Conservation (phyloP, 2,113 vertebrate species). For the Cervus canadensis region DNA sequence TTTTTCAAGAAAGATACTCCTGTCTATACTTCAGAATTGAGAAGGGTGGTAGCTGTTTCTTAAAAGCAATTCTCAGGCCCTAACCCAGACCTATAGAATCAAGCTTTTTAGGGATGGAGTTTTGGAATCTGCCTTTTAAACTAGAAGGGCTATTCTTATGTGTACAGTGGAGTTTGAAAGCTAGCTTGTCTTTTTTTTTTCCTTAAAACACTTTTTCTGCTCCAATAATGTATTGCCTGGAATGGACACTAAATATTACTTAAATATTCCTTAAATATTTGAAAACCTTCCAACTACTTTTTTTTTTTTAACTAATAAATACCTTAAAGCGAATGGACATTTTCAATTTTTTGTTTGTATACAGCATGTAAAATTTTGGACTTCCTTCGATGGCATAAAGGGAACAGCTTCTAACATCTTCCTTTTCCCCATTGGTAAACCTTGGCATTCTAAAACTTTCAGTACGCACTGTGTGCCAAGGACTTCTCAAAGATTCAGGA, state of each 20-base stretch:
- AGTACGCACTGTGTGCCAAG: not conserved
- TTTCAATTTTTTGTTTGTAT: conserved; percentile 30
- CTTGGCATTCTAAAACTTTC: not conserved
- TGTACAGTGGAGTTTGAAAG: not conserved
- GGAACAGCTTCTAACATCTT: not conserved
- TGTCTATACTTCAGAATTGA: not conserved
- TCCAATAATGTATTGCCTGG: not conserved
- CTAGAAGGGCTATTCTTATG: not conserved
- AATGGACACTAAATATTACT: not conserved
- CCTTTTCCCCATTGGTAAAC: not conserved
- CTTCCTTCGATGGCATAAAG: not conserved
- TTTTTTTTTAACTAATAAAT: conserved; percentile 5
- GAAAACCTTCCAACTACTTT: not conserved
- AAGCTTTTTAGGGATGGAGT: not conserved
- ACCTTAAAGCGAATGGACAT: not conserved
- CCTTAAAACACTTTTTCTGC: not conserved
- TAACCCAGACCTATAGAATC: not conserved
- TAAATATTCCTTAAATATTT: conserved; percentile 16
- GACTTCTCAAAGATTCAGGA: not conserved
- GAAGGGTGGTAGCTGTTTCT: not conserved
- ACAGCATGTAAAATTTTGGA: not conserved
- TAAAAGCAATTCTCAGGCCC: not conserved
- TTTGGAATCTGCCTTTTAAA: not conserved
- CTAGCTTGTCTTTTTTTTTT: not conserved
- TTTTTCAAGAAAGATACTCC: not conserved